Conservation (phyloP, 2,888 invertebrate species). For the Eremobia ochroleuca region DNA sequence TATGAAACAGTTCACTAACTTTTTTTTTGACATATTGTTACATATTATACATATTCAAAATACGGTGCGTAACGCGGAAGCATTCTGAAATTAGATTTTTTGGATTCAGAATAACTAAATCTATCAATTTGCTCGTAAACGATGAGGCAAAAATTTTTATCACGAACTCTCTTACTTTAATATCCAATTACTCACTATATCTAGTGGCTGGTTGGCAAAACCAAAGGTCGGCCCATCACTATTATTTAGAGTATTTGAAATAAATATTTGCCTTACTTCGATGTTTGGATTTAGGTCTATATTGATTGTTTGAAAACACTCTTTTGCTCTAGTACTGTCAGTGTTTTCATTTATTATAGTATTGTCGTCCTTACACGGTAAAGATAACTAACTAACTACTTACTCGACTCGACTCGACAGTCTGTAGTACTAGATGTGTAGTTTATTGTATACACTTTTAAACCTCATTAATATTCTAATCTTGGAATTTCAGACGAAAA, state of each 20-base stretch:
- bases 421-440: too few species aligned
- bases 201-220: not conserved
- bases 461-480: conserved; percentile 8
- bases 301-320: not conserved
- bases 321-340: not conserved
- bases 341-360: not conserved
- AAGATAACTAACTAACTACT: not conserved
- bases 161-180: not conserved
- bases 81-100: too few species aligned
- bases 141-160: not conserved
- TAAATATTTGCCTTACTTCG: not conserved
- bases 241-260: not conserved
- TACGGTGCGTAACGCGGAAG: too few species aligned
- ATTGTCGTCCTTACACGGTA: not conserved
- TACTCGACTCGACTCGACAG: not conserved
- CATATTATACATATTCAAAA: too few species aligned
- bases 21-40: too few species aligned
- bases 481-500: not conserved
- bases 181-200: not conserved
- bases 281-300: not conserved
- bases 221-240: not conserved
- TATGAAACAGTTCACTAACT: too few species aligned
- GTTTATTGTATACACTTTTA: not conserved
- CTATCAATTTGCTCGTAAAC: not conserved
- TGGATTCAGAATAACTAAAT: not conserved